These are phyloP conservation scores for Chinchilla lanigera DNA, from an alignment of 2,113 vertebrate species.

Conservation along the genomic window DNA sequence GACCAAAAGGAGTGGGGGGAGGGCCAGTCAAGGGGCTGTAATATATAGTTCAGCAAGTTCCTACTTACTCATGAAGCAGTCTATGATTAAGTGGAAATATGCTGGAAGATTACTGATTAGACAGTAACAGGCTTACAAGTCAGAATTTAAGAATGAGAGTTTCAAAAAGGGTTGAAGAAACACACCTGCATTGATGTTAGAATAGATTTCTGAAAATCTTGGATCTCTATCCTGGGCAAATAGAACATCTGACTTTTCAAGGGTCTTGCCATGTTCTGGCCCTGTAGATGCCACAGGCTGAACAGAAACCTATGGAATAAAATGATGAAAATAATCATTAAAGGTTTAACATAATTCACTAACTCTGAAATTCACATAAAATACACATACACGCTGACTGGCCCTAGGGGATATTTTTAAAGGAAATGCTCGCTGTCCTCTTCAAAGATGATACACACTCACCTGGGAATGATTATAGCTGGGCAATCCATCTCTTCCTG, in stretches of 20 bases:
- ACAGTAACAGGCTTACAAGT: constrained; percentile 12
- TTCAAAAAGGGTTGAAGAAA: not conserved
- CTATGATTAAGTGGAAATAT: constrained; percentile 28
- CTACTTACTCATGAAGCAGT: constrained; percentile 47
- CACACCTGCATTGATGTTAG: constrained; percentile 83
- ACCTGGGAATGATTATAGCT: constrained; percentile 90
- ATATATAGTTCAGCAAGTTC: constrained; percentile 61
- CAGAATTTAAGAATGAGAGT: constrained; percentile 42
- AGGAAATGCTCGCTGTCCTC: constrained; percentile 7
- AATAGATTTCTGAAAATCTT: constrained; percentile 87
- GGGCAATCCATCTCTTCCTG: constrained; percentile 89
- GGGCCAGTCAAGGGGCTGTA: constrained; percentile 68
- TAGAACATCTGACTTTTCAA: constrained; percentile 90
- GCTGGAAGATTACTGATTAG: constrained; percentile 28
- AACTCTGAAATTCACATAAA: not conserved
- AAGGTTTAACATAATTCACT: constrained; percentile 21
- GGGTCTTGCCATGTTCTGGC: constrained; percentile 90
- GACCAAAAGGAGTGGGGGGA: constrained; percentile 75
- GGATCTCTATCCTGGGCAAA: constrained; percentile 87
- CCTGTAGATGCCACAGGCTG: constrained; percentile 87
- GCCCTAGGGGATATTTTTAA: not conserved
- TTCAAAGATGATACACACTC: not conserved
- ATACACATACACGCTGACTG: not conserved
- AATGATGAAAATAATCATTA: constrained; percentile 44
- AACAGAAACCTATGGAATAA: constrained; percentile 87